These are phyloP conservation scores for Saguinus midas DNA, from an alignment of 2,113 vertebrate genomes.

Conservation along the genomic window DNA sequence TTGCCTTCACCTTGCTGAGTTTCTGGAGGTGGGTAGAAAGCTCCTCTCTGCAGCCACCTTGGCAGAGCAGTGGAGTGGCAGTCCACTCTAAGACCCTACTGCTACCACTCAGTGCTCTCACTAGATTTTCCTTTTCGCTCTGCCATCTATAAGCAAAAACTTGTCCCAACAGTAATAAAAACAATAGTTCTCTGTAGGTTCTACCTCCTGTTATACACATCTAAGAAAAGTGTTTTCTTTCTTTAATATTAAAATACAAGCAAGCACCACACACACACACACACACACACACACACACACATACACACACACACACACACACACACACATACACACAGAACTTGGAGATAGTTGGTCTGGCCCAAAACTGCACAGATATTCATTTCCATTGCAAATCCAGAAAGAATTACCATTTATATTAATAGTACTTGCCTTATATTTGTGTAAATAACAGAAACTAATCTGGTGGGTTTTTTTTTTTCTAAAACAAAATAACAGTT, in stretches of 20 bases:
- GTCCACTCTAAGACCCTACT: background rate
- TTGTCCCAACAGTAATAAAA: background rate
- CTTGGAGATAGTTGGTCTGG: background rate
- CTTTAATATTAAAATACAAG: background rate
- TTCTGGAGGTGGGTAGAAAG: background rate
- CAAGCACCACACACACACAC: background rate
- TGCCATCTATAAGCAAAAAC: conserved; percentile 10
- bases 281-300: background rate
- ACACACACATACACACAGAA: background rate
- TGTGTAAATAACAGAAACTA: conserved; percentile 26
- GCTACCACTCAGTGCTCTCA: background rate
- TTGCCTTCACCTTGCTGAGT: background rate
- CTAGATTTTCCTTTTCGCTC: background rate
- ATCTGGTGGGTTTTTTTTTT: background rate
- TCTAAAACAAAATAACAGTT: background rate
- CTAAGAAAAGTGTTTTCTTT: conserved; percentile 24
- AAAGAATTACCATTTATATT: background rate
- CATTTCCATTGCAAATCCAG: background rate
- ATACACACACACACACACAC: background rate
- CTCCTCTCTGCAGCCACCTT: background rate
- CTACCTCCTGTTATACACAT: background rate
- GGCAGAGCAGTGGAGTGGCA: background rate
- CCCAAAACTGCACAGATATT: background rate
- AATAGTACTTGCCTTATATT: background rate
- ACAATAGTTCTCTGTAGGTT: background rate